Evolutionary conservation across 2,888 invertebrate species (phyloP), one percentile per base, ranked within the genome.

Genomic region (Apotomis turbidana): DNA sequence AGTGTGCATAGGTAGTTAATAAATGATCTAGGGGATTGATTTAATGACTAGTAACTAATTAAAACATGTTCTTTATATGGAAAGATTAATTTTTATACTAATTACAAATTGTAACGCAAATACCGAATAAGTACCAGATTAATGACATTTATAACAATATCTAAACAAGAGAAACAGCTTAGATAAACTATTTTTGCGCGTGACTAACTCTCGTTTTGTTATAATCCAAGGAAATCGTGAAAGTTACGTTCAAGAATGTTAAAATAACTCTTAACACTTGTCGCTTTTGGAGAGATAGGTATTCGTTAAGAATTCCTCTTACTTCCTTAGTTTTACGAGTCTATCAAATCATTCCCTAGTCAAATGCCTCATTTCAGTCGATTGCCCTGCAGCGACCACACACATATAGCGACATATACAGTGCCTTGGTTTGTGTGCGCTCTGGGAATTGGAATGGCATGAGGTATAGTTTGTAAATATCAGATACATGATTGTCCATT

Each of bases 401-500:
- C 62, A 38, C 51, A 8, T 36, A 58, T 38, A 38, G 58, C n/a
- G 38, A 58, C 58, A 58, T 58, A 38, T 6, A 5, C 27, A 58
- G 58, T 58, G 58, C 38, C 38, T 38, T 58, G 58, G 38, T 12
- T 58, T 38, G 55, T 64, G 15, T 54, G n/a, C 63, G 10, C 13
- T 63, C 52, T 41, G 15, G 12, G 6, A 36, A 36, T 36, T 36
- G 5, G 55, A 57, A 46, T 66, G 55, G 36, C 15, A 46, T 66
- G 57, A 66, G 55, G 46, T 41, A 51, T 38, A 52, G 63, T 63
- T 63, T 46, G 55, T 66, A 66, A 66, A 66, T 46, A 64, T 54
- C 41, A 64, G 49, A 49, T 27, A 52, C 41, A 64, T 46, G 66
- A 66, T 9, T 66, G 66, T 66, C 66, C 66, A 66, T 66, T 66